Conservation (phyloP, 2,888 invertebrate species). For the Megastigmus dorsalis region DNA sequence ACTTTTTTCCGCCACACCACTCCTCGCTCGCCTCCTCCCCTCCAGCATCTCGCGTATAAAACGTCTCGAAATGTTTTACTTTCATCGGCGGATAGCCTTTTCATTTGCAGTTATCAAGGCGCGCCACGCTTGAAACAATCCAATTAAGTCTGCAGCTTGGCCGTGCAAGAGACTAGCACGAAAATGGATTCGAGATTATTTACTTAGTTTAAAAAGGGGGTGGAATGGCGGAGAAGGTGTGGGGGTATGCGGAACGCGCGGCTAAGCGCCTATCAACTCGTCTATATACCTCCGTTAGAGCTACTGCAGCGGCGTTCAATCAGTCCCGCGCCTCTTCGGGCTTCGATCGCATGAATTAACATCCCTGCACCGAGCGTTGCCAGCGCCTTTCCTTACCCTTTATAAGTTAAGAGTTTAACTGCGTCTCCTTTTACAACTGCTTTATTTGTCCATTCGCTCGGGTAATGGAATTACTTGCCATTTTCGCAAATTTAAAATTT, state of each 20-base stretch:
- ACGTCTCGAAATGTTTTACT: conserved; percentile 2
- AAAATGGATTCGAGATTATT: conserved; percentile 33
- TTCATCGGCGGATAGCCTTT: not conserved
- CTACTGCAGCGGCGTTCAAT: conserved; percentile 8
- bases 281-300: not conserved
- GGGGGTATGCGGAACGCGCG: no score
- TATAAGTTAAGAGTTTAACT: no score
- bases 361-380: not conserved
- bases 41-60: no score
- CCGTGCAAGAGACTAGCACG: not conserved
- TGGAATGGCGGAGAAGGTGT: no score
- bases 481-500: no score
- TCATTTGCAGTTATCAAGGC: not conserved
- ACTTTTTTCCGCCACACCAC: not conserved
- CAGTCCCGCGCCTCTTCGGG: not conserved
- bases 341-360: conserved; percentile 18
- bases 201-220: conserved; percentile 22
- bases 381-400: not conserved
- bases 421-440: no score
- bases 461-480: no score
- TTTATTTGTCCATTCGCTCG: no score
- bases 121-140: conserved; percentile 16
- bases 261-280: not conserved
- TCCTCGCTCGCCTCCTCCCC: not conserved
- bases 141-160: conserved; percentile 14